Percentiles rank a stretch among this genome's conserved stretches.
Evolutionary conservation across 1,140 invertebrate species (phyloP).

Genomic region (Uloborus diversus): DNA sequence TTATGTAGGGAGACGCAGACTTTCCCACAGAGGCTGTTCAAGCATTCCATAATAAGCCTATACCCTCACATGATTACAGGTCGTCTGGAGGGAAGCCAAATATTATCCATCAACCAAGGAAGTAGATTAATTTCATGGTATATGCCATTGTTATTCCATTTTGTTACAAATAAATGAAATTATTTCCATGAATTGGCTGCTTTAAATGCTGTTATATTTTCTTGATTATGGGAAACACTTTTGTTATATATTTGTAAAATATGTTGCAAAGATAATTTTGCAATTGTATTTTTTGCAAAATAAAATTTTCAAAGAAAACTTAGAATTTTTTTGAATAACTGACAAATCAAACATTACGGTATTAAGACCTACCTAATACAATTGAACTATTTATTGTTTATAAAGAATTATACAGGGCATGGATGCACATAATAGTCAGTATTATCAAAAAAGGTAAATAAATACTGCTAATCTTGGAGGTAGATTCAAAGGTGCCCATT

Average conservation of each 20-base stretch:
- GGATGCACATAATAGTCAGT: too few species aligned
- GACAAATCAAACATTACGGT: too few species aligned
- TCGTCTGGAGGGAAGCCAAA: slow-evolving; percentile 72
- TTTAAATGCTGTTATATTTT: slow-evolving; percentile 13
- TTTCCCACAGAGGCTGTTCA: slow-evolving; percentile 89
- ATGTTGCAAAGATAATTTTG: slow-evolving; percentile 1
- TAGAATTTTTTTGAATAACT: neutral
- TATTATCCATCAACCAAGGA: slow-evolving; percentile 79
- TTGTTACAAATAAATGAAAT: neutral
- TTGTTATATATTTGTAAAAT: slow-evolving; percentile 42
- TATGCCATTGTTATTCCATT: neutral
- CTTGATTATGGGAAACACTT: slow-evolving; percentile 30
- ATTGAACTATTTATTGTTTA: too few species aligned
- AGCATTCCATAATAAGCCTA: slow-evolving; percentile 76
- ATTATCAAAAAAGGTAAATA: too few species aligned
- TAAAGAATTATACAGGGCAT: too few species aligned
- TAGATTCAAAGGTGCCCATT: too few species aligned
- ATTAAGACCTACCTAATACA: too few species aligned
- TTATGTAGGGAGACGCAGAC: slow-evolving; percentile 78
- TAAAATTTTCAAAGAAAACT: slow-evolving; percentile 36
- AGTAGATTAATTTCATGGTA: slow-evolving; percentile 67
- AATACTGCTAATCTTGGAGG: too few species aligned
- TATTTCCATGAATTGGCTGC: neutral
- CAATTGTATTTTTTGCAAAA: slow-evolving; percentile 2
- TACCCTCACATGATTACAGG: slow-evolving; percentile 71